These are phyloP conservation scores for Ceyx erithaca DNA, from an alignment of 2,797 vertebrate genomes.

Conservation along the genomic window DNA sequence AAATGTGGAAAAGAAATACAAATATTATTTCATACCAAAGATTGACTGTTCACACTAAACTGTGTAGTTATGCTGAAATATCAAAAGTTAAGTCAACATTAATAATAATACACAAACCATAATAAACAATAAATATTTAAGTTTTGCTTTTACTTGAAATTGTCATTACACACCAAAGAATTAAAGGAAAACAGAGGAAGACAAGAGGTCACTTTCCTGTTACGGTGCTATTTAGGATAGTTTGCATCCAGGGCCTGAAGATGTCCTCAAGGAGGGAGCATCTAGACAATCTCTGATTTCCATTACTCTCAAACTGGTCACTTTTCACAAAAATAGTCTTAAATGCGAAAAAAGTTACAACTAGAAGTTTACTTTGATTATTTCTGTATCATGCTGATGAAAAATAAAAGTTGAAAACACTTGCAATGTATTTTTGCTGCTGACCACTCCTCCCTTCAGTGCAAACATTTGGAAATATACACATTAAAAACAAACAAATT, in stretches of 20 bases:
- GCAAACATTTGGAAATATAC: neutral
- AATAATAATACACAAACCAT: neutral
- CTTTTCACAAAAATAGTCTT: neutral
- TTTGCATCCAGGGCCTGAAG: neutral
- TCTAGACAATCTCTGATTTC: neutral
- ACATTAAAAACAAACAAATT: neutral
- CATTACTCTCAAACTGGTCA: neutral
- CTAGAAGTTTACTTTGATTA: neutral
- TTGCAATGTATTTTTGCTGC: neutral
- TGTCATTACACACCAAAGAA: neutral
- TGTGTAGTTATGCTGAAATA: neutral
- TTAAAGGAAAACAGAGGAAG: neutral
- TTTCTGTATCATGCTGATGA: neutral
- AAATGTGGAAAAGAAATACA: neutral
- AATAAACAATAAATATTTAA: neutral
- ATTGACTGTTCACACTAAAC: neutral
- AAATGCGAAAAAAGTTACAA: rapidly evolving
- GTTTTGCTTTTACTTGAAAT: neutral
- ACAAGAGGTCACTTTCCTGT: neutral
- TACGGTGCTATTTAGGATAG: neutral
- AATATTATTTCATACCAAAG: neutral
- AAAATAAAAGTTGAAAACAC: neutral
- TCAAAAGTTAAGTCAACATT: neutral
- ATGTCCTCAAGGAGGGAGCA: neutral
- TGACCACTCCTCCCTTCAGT: neutral